Percentiles rank a stretch among this genome's conserved stretches.
These are phyloP conservation scores for Heliopora coerulea DNA, from an alignment of 92 coral and sea anemone species.

Conservation along the genomic window DNA sequence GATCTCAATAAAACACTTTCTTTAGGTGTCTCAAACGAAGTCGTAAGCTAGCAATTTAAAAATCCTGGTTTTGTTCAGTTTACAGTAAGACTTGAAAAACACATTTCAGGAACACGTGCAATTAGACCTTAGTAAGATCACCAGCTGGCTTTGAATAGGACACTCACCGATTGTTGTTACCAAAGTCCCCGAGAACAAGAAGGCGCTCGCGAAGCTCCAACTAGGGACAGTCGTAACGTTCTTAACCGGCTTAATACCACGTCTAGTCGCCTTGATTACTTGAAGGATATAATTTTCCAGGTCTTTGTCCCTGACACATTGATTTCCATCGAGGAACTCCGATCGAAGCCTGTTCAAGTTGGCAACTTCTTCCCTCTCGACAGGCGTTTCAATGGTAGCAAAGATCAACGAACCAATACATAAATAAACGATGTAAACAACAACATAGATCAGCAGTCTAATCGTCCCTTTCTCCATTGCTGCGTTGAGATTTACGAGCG, in stretches of 20 bases:
- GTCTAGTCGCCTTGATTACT: slow-evolving; percentile 76
- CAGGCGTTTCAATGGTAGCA: slow-evolving; percentile 96
- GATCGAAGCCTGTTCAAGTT: slow-evolving; percentile 64
- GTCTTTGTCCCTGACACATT: slow-evolving; percentile 75
- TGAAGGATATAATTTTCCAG: slow-evolving; percentile 70
- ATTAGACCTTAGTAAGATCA: too few relatives aligned
- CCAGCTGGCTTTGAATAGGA: too few relatives aligned
- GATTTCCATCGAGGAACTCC: slow-evolving; percentile 72
- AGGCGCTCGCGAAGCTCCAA: slow-evolving; percentile 95
- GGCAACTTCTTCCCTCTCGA: slow-evolving; percentile 69
- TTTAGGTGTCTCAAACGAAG: too few relatives aligned
- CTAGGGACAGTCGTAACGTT: slow-evolving; percentile 71
- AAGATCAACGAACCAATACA: slow-evolving; percentile 94
- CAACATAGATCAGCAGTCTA: slow-evolving; percentile 65
- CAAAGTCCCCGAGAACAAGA: slow-evolving; percentile 93
- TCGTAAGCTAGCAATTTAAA: too few relatives aligned
- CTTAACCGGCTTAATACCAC: slow-evolving; percentile 72
- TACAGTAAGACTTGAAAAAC: too few relatives aligned
- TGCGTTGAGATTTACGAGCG: too few relatives aligned
- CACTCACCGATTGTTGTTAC: slow-evolving; percentile 94
- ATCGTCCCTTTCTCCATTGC: slow-evolving; percentile 86
- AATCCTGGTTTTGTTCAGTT: too few relatives aligned
- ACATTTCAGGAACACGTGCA: too few relatives aligned
- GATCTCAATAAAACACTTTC: too few relatives aligned
- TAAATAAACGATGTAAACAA: slow-evolving; percentile 81